These are phyloP conservation scores for Fistularia tabacaria DNA, from an alignment of 2,797 vertebrate species.

Conservation along the genomic window DNA sequence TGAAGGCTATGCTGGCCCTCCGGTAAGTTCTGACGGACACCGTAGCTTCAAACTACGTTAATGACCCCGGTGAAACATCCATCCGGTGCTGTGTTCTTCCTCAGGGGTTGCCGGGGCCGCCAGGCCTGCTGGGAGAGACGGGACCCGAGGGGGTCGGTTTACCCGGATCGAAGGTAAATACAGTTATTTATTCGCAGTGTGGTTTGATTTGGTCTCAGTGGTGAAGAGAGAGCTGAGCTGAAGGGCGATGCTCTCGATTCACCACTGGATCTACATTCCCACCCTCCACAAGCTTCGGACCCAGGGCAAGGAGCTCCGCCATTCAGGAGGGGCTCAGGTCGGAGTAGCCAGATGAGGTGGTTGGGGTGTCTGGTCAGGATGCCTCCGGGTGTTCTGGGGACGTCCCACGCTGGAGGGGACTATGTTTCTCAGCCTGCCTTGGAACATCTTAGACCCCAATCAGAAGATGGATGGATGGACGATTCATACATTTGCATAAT, in stretches of 20 bases:
- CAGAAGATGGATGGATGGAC: neutral
- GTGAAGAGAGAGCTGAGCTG: too few relatives aligned
- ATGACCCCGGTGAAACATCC: neutral
- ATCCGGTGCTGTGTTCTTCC: neutral
- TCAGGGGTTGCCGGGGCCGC: conserved; percentile 77
- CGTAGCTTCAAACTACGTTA: neutral
- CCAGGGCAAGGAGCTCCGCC: too few relatives aligned
- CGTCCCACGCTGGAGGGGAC: too few relatives aligned
- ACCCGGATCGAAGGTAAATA: conserved; percentile 82
- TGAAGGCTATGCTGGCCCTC: conserved; percentile 73
- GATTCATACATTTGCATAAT: too few relatives aligned
- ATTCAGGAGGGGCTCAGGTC: neutral
- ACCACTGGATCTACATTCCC: too few relatives aligned
- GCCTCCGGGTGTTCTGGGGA: too few relatives aligned
- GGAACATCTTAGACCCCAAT: too few relatives aligned
- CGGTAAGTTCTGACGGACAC: conserved; percentile 68
- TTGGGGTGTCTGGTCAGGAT: too few relatives aligned
- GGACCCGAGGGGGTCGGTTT: conserved; percentile 79
- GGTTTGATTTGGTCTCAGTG: neutral
- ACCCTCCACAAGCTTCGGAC: too few relatives aligned
- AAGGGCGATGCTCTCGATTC: too few relatives aligned
- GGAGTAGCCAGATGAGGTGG: too few relatives aligned
- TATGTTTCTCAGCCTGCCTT: too few relatives aligned
- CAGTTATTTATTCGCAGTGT: neutral
- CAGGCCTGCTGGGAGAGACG: conserved; percentile 75